phyloP scores from a whole-genome alignment of 1,140 invertebrate genomes.

The Metopolophium dirhodum region DNA sequence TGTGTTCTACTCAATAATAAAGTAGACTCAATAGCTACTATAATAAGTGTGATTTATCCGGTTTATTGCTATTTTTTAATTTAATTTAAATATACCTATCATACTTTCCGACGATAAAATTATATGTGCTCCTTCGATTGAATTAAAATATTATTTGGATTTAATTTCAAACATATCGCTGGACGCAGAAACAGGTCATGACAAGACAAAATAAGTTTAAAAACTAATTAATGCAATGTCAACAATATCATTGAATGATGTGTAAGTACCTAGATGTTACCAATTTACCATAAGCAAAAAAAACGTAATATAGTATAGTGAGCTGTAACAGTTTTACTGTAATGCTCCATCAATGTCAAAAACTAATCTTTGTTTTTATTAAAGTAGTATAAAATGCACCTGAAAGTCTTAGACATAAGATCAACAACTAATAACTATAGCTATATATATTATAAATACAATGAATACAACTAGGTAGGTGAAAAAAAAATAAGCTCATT shows the following conservation, averaged over 20 bases:
- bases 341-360: neutral
- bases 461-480: no score
- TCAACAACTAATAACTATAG: no score
- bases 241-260: neutral
- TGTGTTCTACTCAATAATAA: no score
- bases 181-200: neutral
- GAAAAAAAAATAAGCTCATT: no score
- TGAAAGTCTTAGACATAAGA: neutral
- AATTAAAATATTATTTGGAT: neutral
- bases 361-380: neutral
- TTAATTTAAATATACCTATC: neutral
- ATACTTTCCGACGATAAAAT: neutral
- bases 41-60: no score
- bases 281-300: neutral
- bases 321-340: neutral
- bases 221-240: neutral
- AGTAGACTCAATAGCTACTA: no score
- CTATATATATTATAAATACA: no score
- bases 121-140: neutral
- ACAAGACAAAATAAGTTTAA: neutral
- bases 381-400: neutral
- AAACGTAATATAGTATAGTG: neutral
- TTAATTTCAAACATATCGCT: neutral
- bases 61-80: neutral
- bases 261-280: neutral